Evolutionary conservation across 2,113 vertebrate species (phyloP), one percentile per base, ranked within the genome.

Genomic region (Chaetodon trifascialis): DNA sequence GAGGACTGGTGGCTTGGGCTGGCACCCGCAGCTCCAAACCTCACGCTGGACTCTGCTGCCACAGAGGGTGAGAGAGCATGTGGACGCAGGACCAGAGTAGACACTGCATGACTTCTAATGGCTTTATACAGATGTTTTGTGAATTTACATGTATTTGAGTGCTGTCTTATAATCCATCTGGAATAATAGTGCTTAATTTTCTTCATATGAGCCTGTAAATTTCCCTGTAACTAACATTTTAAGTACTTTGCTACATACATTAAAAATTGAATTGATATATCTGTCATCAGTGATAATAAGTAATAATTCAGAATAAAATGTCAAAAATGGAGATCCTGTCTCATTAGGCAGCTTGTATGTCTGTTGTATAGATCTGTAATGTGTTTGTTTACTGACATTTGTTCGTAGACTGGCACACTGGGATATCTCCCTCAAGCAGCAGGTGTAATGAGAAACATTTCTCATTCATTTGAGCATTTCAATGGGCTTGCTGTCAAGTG

Each of bases 1-100:
- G 94, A 89, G 69, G 95, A 97, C 89, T 98, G 97, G 97, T 99
- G 98, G 97, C 95, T 98, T 0, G 98, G 98, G n/a, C 84, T 98
- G 77, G 95, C 88, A 40, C 94, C 95, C 9, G 92, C 93, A 17
- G 91, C 93, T 64, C 86, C 89, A 62, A 96, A 96, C 93, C 92
- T 96, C 59, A 96, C 94, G 2, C 62, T 95, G 77, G 93, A 95
- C 75, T 79, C 93, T 56, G 23, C 88, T 58, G 54, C 71, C 36
- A 42, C 73, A 10, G 90, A 97, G 87, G 82, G 96, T 95, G 79
- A 93, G 94, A 74, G 19, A 4, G 8, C 38, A 55, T 16, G 6
- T 11, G 23, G 55, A 36, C 7, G 19, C 23, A 11, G n/a, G 46
- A 38, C 15, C 36, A 67, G 12, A 54, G 16, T 16, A 49, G 36